Conservation (phyloP, 2,113 vertebrate species). For the Chlamydotis undulata region DNA sequence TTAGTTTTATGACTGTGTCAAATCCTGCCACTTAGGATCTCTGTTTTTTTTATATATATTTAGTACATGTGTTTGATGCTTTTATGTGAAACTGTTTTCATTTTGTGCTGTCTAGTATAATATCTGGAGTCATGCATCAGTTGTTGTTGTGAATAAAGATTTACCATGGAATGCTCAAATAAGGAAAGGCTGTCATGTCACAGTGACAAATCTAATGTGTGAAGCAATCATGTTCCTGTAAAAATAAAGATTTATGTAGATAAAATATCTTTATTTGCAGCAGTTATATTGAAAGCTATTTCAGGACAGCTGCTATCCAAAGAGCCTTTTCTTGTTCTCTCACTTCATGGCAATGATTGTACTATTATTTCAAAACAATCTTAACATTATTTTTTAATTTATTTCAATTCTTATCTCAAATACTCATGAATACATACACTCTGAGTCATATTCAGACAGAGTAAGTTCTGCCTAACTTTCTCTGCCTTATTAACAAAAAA, state of each 20-base stretch:
- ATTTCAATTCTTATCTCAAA: neutral
- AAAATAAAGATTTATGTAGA: constrained; percentile 68
- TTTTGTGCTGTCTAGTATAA: constrained; percentile 44
- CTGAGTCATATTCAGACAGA: neutral
- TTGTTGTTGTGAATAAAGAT: constrained; percentile 55
- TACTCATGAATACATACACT: neutral
- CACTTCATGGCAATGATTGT: neutral
- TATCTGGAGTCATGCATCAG: constrained; percentile 50
- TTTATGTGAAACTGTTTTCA: constrained; percentile 37
- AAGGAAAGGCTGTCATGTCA: constrained; percentile 49
- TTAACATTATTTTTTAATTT: neutral
- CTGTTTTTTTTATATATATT: neutral
- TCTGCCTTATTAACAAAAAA: neutral
- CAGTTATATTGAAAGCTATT: constrained; percentile 54
- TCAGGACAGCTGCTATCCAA: constrained; percentile 9
- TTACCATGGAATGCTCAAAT: constrained; percentile 43
- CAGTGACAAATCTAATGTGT: constrained; percentile 58
- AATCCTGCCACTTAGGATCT: constrained; percentile 4
- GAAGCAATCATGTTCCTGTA: constrained; percentile 41
- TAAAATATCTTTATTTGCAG: constrained; percentile 60
- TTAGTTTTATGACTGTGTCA: neutral
- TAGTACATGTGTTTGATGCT: constrained; percentile 18
- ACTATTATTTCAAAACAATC: neutral
- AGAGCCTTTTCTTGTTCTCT: neutral
- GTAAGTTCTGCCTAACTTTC: neutral